phyloP scores from a whole-genome alignment of 2,113 vertebrate species.

The Aegotheles bennettii region DNA sequence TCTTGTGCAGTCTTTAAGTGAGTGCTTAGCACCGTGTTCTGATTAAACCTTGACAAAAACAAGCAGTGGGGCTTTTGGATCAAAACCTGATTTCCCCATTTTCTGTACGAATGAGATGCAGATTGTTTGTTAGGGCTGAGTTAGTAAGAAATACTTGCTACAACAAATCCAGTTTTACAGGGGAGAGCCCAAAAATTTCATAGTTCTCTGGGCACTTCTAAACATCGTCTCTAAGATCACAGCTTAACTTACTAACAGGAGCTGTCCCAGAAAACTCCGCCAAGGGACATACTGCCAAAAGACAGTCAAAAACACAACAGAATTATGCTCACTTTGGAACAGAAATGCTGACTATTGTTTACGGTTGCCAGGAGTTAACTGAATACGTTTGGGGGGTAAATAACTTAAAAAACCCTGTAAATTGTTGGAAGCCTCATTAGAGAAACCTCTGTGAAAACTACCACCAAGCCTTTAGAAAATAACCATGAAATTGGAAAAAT shows the following conservation, averaged over 20 bases:
- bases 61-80: background rate
- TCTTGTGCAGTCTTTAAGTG: background rate
- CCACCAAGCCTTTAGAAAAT: background rate
- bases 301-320: background rate
- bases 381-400: background rate
- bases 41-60: background rate
- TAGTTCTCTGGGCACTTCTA: background rate
- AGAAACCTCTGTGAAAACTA: background rate
- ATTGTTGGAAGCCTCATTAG: background rate
- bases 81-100: background rate
- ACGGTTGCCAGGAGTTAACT: background rate
- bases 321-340: background rate
- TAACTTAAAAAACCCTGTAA: background rate
- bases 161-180: background rate
- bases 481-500: background rate
- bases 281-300: background rate
- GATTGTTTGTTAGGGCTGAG: background rate
- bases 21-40: background rate
- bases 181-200: background rate
- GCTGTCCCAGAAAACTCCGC: background rate
- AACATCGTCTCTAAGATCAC: background rate
- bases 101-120: background rate
- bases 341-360: constrained; percentile 22
- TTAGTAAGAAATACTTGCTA: background rate
- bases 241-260: background rate